Base-by-base conservation (phyloP, 2,113 vertebrate genomes). In the Xiphorhynchus elegans region DNA sequence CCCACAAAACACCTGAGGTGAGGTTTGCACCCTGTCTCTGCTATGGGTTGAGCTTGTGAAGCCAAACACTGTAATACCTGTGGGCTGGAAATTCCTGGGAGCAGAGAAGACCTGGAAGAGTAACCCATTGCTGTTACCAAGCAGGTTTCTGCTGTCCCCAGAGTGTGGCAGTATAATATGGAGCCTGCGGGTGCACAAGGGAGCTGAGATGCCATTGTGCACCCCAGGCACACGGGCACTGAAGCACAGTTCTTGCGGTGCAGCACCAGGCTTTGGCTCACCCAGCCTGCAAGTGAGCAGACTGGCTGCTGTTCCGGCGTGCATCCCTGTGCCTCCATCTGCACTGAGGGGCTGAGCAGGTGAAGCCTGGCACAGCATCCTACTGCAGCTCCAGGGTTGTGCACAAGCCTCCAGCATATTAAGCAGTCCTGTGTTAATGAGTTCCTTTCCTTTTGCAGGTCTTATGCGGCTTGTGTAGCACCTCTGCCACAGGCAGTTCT, bases 401-500 rank as follows among this genome's bases (percentile, higher is more conserved):
- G 2, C 76, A 78, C 1, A 0, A 93, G 83, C 70, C 84, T 95
- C 75, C 89, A 90, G 92, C 92, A 90, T 83, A 94, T 96, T 96
- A 97, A 97, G 93, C 39, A 92, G 89, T 9, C 39, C 56, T 66
- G 92, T 78, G 81, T 82, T 96, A 91, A 95, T 85, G 86, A 94
- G 86, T 24, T 91, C 37, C 77, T 64, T 23, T 91, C 56, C 83
- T 89, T 82, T 55, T 89, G 95, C 94, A 96, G 93, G 56, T 84
- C 72, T 82, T 44, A 72, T 75, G 88, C 52, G 5, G 80, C 75
- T 83, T 4, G 4, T 33, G 76, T 24, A 85, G 85, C 23, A 1
- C 39, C 74, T 44, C 93, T 47, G 72, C 83, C 83, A 25, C 70
- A 10, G 55, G 58, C 88, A 58, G 35, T 37, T 74, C 73, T 67